These are phyloP conservation scores for Orussus abietinus DNA, from an alignment of 1,140 invertebrate genomes.

Conservation along the genomic window DNA sequence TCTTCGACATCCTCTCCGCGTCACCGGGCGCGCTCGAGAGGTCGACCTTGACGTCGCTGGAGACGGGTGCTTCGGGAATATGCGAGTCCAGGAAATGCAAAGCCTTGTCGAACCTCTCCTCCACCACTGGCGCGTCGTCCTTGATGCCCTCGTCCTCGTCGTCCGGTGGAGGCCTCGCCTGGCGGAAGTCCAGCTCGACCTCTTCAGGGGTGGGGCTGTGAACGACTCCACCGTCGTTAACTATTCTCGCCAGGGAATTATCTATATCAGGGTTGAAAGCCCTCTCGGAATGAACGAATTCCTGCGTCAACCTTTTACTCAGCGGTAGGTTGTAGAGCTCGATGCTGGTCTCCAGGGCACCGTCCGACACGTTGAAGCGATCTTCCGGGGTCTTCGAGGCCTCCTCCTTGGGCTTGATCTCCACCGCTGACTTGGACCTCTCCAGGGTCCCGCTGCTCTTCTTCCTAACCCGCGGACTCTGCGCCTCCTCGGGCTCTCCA, in stretches of 20 bases:
- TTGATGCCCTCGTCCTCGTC: conserved; percentile 14
- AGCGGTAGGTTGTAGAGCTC: conserved; percentile 42
- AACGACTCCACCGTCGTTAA: conserved; percentile 38
- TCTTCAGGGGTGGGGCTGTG: conserved; percentile 36
- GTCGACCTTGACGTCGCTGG: conserved; percentile 24
- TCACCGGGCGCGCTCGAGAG: conserved; percentile 22
- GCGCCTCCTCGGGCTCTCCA: conserved; percentile 25
- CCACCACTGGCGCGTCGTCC: neutral
- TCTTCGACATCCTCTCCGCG: conserved; percentile 12
- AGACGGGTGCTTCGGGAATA: conserved; percentile 10
- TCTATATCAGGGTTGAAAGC: conserved; percentile 41
- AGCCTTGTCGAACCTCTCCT: conserved; percentile 29
- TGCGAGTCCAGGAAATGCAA: conserved; percentile 33
- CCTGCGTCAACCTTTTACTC: conserved; percentile 35
- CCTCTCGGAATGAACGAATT: conserved; percentile 38
- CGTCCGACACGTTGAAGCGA: conserved; percentile 17
- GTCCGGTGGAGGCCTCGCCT: conserved; percentile 17
- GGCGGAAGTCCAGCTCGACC: conserved; percentile 36
- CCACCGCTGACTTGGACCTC: conserved; percentile 35
- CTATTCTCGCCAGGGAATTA: conserved; percentile 39
- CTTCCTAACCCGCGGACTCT: conserved; percentile 20
- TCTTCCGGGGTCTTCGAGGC: conserved; percentile 3
- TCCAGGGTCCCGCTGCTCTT: conserved; percentile 37
- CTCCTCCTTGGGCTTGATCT: conserved; percentile 36
- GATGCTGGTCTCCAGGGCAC: conserved; percentile 23